phyloP scores from a whole-genome alignment of 2,888 invertebrate species.

The Lypha dubia region DNA sequence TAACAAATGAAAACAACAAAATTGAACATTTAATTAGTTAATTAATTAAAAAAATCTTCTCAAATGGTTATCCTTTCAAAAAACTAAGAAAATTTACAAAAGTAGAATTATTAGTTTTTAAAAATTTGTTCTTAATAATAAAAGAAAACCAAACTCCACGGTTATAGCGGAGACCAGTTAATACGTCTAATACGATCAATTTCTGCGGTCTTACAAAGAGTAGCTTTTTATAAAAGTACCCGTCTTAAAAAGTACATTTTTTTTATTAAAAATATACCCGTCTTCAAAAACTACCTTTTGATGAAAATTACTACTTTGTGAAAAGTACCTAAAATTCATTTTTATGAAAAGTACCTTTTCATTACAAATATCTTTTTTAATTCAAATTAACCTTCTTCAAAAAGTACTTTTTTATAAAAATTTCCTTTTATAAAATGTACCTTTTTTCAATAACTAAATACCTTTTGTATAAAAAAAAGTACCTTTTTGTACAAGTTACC shows the following conservation, averaged over 20 bases:
- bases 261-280: background rate
- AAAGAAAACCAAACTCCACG: too few species aligned
- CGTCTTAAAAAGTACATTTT: background rate
- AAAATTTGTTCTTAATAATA: too few species aligned
- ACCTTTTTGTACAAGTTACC: background rate
- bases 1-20: background rate
- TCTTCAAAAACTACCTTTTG: background rate
- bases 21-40: slow-evolving; percentile 8
- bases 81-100: too few species aligned
- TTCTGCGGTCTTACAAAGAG: background rate
- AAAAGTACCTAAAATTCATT: background rate
- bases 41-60: background rate
- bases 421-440: background rate
- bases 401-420: background rate
- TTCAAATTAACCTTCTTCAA: background rate
- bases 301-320: background rate
- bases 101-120: too few species aligned
- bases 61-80: too few species aligned
- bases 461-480: background rate
- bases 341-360: background rate
- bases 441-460: background rate
- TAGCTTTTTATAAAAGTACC: background rate
- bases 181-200: too few species aligned
- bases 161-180: too few species aligned
- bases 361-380: background rate